phyloP scores from a whole-genome alignment of 2,888 invertebrate genomes.

The Himalopsyche tibetana region DNA sequence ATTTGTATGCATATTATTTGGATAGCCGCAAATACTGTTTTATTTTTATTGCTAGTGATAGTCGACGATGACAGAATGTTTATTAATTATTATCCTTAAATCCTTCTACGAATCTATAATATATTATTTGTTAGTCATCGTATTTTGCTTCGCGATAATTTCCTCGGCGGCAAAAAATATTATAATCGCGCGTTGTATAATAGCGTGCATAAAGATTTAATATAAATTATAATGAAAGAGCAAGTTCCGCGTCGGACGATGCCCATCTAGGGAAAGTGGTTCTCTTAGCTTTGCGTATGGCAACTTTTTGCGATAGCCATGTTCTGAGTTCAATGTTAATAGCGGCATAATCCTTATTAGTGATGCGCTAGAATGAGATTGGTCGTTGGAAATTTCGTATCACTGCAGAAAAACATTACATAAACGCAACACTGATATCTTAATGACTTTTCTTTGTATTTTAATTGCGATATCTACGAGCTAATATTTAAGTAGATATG shows the following conservation, averaged over 20 bases:
- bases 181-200: slow-evolving; percentile 23
- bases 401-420: background rate
- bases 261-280: slow-evolving; percentile 55
- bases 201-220: slow-evolving; percentile 3
- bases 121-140: slow-evolving; percentile 2
- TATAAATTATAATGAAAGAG: slow-evolving; percentile 43
- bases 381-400: background rate
- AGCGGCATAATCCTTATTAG: background rate
- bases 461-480: background rate
- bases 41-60: background rate
- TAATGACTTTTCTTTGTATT: background rate
- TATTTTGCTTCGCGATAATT: slow-evolving; percentile 1
- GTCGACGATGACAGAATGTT: background rate
- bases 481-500: too few species aligned
- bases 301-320: slow-evolving; percentile 43
- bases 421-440: background rate
- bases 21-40: background rate
- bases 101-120: background rate
- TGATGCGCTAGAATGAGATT: background rate
- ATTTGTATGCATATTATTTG: background rate
- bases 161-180: background rate
- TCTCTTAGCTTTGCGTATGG: slow-evolving; percentile 24
- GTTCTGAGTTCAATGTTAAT: slow-evolving; percentile 20
- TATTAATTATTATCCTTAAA: slow-evolving; percentile 17
- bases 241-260: slow-evolving; percentile 51